Evolutionary conservation across 2,888 invertebrate species (phyloP).

Genomic region (Polylopha cassiicola): DNA sequence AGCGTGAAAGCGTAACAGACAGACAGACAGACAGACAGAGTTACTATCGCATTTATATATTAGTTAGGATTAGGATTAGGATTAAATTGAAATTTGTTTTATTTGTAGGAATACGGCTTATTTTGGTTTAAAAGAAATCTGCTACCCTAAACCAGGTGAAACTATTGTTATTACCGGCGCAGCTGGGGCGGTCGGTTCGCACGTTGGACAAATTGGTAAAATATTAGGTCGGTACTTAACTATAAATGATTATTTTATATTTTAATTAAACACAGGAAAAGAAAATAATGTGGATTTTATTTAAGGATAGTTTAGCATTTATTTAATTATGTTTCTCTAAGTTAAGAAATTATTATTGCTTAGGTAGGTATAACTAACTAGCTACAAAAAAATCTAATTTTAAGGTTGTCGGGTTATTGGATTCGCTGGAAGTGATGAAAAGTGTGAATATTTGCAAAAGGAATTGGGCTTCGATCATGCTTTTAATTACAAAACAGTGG

Average conservation of each 20-base stretch:
- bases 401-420: slow-evolving; percentile 70
- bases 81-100: neutral
- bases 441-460: slow-evolving; percentile 82
- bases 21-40: no score
- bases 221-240: slow-evolving; percentile 71
- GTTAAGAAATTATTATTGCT: no score
- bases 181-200: slow-evolving; percentile 86
- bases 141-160: slow-evolving; percentile 83
- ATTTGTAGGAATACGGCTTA: slow-evolving; percentile 82
- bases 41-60: no score
- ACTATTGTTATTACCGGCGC: slow-evolving; percentile 84
- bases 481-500: slow-evolving; percentile 83
- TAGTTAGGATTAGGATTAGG: no score
- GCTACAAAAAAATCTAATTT: slow-evolving; percentile 22
- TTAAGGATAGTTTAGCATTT: no score
- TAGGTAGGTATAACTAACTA: neutral
- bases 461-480: slow-evolving; percentile 83
- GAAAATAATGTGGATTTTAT: no score
- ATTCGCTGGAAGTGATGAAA: slow-evolving; percentile 83
- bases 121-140: slow-evolving; percentile 84
- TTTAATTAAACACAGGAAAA: no score
- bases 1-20: no score
- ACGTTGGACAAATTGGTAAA: slow-evolving; percentile 88
- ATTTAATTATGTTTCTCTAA: no score
- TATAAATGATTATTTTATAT: no score